Evolutionary conservation across 2,888 invertebrate species (phyloP).

Genomic region (Sinhomidia bicolor): DNA sequence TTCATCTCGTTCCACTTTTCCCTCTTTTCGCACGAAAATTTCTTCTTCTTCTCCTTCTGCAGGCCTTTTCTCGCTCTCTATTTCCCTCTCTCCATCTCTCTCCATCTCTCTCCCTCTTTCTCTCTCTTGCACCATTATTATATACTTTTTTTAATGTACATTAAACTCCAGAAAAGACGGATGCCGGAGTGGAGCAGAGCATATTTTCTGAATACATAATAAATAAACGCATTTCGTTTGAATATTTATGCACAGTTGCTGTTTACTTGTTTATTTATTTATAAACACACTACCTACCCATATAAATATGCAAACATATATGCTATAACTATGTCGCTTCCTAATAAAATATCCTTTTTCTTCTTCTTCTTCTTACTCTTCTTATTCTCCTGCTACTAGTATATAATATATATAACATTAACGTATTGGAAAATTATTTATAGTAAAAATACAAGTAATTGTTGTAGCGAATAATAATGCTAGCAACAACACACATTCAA

Average conservation of each 20-base stretch:
- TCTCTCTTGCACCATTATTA: no score
- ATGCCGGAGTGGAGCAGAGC: constrained; percentile 31
- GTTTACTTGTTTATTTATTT: not conserved
- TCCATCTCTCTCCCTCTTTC: no score
- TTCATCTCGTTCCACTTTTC: constrained; percentile 73
- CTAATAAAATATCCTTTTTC: no score
- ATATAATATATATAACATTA: not conserved
- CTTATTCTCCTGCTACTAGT: no score
- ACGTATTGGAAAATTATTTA: not conserved
- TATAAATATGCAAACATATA: not conserved
- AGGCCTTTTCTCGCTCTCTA: constrained; percentile 33
- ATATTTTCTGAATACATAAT: constrained; percentile 47
- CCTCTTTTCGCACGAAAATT: constrained; percentile 63
- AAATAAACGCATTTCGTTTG: constrained; percentile 40
- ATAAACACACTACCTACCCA: not conserved
- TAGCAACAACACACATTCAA: not conserved
- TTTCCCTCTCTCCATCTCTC: no score
- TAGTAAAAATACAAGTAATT: not conserved
- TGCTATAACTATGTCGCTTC: no score
- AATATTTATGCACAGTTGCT: constrained; percentile 21
- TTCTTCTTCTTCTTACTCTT: no score
- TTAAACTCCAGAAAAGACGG: constrained; percentile 45
- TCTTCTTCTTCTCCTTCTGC: no score
- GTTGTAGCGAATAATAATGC: constrained; percentile 15
- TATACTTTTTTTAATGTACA: constrained; percentile 42